Evolutionary conservation across 2,113 vertebrate genomes (phyloP).

Genomic region (Murina feae): DNA sequence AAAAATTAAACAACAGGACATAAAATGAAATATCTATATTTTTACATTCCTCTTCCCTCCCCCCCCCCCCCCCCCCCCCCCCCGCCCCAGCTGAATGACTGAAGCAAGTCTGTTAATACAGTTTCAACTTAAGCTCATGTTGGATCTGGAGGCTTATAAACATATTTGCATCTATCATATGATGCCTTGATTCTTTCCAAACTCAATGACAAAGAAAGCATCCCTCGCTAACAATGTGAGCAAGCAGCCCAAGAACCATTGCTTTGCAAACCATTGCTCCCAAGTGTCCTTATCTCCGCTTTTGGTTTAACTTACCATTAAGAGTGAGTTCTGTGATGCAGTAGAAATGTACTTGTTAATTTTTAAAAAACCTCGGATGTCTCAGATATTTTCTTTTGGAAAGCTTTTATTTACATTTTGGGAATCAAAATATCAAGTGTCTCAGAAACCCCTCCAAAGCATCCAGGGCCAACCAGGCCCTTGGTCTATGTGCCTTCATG

Average conservation of each 20-base stretch:
- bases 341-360: neutral
- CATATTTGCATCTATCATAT: neutral
- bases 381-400: neutral
- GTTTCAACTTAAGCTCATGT: neutral
- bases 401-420: neutral
- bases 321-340: neutral
- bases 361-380: neutral
- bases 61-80: no score
- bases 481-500: neutral
- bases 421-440: neutral
- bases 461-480: neutral
- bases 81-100: neutral
- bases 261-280: neutral
- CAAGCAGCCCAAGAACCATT: neutral
- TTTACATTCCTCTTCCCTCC: neutral
- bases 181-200: neutral
- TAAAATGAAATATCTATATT: neutral
- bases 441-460: neutral
- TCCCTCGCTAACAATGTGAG: neutral
- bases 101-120: neutral
- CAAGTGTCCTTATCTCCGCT: neutral
- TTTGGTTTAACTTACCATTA: slow-evolving; percentile 43
- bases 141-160: neutral
- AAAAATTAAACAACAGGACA: neutral
- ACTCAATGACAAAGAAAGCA: neutral